Evolutionary conservation across 2,113 vertebrate species (phyloP).

Genomic region (Crotophaga sulcirostris): DNA sequence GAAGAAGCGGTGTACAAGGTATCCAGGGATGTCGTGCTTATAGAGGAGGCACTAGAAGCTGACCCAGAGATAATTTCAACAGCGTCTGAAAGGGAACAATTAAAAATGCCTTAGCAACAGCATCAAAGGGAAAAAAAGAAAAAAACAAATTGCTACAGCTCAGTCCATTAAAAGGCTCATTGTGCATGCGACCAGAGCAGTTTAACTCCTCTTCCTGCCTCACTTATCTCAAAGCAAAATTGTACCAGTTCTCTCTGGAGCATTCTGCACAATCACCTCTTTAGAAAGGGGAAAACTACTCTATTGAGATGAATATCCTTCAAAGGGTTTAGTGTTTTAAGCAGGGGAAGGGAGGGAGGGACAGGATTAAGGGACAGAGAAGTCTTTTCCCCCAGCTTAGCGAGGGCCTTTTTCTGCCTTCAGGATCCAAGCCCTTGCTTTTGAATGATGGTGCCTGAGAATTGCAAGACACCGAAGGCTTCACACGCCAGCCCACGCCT

Average conservation of each 20-base stretch:
- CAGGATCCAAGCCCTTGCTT: background rate
- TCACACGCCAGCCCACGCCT: background rate
- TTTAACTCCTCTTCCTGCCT: slow-evolving; percentile 66
- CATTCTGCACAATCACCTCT: slow-evolving; percentile 49
- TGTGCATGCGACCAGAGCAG: slow-evolving; percentile 48
- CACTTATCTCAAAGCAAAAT: slow-evolving; percentile 64
- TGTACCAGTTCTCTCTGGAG: slow-evolving; percentile 51
- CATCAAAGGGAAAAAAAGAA: slow-evolving; percentile 48
- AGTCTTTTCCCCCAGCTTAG: background rate
- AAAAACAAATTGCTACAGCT: background rate
- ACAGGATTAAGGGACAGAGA: background rate
- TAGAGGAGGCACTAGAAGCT: slow-evolving; percentile 75
- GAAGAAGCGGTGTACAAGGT: slow-evolving; percentile 84
- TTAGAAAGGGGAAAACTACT: slow-evolving; percentile 30
- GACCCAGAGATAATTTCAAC: slow-evolving; percentile 73
- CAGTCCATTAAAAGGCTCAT: slow-evolving; percentile 55
- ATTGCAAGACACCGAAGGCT: background rate
- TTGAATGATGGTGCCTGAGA: background rate
- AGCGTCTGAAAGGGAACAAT: slow-evolving; percentile 66
- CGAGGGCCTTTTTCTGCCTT: background rate
- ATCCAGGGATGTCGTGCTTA: slow-evolving; percentile 87
- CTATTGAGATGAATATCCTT: slow-evolving; percentile 44
- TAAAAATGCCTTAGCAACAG: slow-evolving; percentile 57
- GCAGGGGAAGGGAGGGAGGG: background rate
- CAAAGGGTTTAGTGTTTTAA: slow-evolving; percentile 49